Percentiles rank a stretch among this genome's conserved stretches.
phyloP scores from a whole-genome alignment of 2,113 vertebrate species.

The Prietella phreatophila region DNA sequence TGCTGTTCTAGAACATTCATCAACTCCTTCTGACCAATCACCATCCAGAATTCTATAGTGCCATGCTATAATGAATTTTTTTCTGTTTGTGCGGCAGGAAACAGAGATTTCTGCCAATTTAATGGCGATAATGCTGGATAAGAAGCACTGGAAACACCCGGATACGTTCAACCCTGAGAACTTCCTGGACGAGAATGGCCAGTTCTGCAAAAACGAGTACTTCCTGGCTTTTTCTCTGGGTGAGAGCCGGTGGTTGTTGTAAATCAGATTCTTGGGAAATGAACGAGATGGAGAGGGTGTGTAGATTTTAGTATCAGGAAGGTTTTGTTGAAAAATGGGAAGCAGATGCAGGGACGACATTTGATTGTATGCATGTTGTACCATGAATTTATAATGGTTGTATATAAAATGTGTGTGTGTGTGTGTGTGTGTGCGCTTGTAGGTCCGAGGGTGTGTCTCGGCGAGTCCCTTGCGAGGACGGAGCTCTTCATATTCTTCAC shows the following conservation, averaged over 20 bases:
- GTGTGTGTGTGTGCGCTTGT: not conserved
- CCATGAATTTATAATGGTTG: not conserved
- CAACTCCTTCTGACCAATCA: too few species aligned
- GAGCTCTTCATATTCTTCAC: slow-evolving; percentile 78
- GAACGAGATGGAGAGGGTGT: not conserved
- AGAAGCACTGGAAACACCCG: slow-evolving; percentile 71
- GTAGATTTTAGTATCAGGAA: not conserved
- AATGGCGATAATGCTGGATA: slow-evolving; percentile 62
- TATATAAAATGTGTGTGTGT: not conserved
- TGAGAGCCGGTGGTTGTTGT: not conserved
- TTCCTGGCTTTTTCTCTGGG: slow-evolving; percentile 53
- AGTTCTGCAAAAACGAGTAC: slow-evolving; percentile 40
- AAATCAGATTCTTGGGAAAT: not conserved
- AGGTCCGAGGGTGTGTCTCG: slow-evolving; percentile 74
- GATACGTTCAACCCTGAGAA: slow-evolving; percentile 73
- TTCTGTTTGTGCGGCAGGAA: slow-evolving; percentile 59
- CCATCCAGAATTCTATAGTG: not conserved
- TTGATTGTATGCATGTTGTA: not conserved
- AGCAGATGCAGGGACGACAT: not conserved
- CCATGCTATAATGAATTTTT: not conserved
- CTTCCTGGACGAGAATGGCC: slow-evolving; percentile 63
- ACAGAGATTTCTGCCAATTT: slow-evolving; percentile 67
- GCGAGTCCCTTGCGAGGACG: slow-evolving; percentile 65
- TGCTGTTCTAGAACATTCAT: not conserved
- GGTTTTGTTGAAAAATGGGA: not conserved